Base-by-base conservation (phyloP, 2,888 invertebrate species). In the Epistrophe eligans region DNA sequence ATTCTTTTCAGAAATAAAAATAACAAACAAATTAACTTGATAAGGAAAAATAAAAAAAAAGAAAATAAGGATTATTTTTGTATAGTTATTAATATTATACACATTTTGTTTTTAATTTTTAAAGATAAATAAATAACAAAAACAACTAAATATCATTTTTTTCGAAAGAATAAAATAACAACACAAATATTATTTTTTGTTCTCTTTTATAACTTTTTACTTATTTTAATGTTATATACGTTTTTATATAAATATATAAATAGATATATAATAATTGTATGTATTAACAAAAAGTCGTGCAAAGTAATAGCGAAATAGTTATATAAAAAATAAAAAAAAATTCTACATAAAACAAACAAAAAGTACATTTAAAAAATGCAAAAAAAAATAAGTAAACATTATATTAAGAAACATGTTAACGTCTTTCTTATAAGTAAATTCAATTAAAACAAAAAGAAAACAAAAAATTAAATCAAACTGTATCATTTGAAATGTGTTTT, bases 401-500 rank as follows among this genome's bases (percentile, higher is more conserved):
- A 38, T 60, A 71, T 58, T 58, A 76, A 79, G 62, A 76, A 84
- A 71, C 10, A 40, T 84, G 76, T 84, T 71, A 79, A 64, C 58
- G 76, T 79, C 79, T 84, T 84, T 84, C 84, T 71, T 76, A 58
- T 76, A 84, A 80, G 76, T 80, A 62, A 84, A 84, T 76, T 76
- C 58, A 66, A 80, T 84, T 72, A 60, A 79, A 67, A 50, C 40
- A 43, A 84, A 74, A 74, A 60, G 64, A 66, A 66, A 57, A 52
- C 73, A 73, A 66, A 67, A 67, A 52, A 70, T 79, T 70, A 76
- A 84, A 84, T 50, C 43, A 74, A 74, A 83, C 73, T 83, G 79
- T 79, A 79, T 73, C 15, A 79, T 62, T 55, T 79, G 45, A 24
- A 83, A 62, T 55, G 1, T 1, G 1, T 1, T 72, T 77, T 10